Base-by-base conservation (phyloP, 2,888 invertebrate genomes). In the Notodonta ziczac region DNA sequence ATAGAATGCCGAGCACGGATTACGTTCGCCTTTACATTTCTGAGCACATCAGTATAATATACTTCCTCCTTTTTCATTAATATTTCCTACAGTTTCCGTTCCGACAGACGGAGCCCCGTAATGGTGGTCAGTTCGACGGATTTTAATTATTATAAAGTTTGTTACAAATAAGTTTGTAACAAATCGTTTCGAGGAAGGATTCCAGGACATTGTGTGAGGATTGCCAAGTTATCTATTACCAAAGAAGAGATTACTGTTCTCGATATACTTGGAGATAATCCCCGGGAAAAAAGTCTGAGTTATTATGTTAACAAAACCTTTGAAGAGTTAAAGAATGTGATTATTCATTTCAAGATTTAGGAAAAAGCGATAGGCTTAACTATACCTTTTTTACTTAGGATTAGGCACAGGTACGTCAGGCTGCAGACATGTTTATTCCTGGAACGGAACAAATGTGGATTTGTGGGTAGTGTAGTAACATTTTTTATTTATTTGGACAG, bases 221-320 rank as follows among this genome's bases (percentile, higher is more conserved):
- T 69, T 57, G 59, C 46, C 9, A 59, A 58, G 61, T 78, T 77
- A 78, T 73, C 71, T 62, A 67, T 72, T 73, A 69, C 71, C 70
- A 80, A 82, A 81, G 78, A 75, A 76, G 84, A 86, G 85, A 86
- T 87, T 84, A 84, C 63, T 69, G 64, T 66, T 65, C 63, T 70
- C 63, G 71, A 74, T 73, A 71, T 70, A 61, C 65, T 63, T 71
- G 57, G 40, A 68, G 61, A 57, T 59, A 63, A 69, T 70, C 66
- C 78, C 65, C 72, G 66, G 77, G 82, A 83, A 84, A 82, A 76
- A 75, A 76, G 79, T 74, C 76, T 66, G 54, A 58, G 58, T 63
- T 74, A 78, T 85, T 82, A 78, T 77, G 69, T 62, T 59, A 57
- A 46, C 56, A 54, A 56, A 42, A 53, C 42, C 51, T 58, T 40